Evolutionary conservation across 1,140 invertebrate species (phyloP), one percentile per base, ranked within the genome.

Genomic region (Andrena cerasifolii): DNA sequence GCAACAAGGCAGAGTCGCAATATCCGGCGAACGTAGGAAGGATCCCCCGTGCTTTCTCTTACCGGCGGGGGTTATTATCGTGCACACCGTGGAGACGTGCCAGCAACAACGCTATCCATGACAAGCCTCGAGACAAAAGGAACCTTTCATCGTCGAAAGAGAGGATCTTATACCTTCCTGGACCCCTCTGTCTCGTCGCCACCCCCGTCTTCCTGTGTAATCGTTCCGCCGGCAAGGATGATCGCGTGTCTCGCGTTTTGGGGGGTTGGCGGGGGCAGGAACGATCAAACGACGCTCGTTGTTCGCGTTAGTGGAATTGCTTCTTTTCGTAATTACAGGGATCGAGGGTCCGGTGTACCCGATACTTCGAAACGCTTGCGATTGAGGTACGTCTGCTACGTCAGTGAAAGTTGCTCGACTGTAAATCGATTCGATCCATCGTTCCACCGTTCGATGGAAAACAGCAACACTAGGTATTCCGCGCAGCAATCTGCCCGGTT

Each of bases 31-130:
- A 79, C 67, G 51, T 79, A 71, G 66, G 53, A 62, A 72, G 59
- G 70, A 76, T 71, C 77, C 49, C 77, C 49, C 62, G 80, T 70
- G 76, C 67, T 74, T 83, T 75, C 82, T 72, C 79, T 83, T 83
- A 83, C 80, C 76, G 49, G 47, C 24, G 71, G 40, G 58, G 65
- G 59, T 83, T 84, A 83, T 84, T 84, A 84, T 83, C 76, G 76
- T 75, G 80, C 80, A 83, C 33, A 53, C 62, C 47, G 54, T 67
- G 65, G 70, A 70, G 63, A 71, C 71, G 77, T 79, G 56, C 45
- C 62, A 65, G 58, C 65, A 54, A 70, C 67, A 83, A 84, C 66
- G 81, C 67, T 83, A 53, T 84, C 80, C 81, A 63, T 56, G 51
- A 73, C 75, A 73, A 61, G 68, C 28, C 53, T 14, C 26, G 75